These are phyloP conservation scores for Drosophila leontia DNA, from an alignment of 1,140 invertebrate species.

Conservation along the genomic window DNA sequence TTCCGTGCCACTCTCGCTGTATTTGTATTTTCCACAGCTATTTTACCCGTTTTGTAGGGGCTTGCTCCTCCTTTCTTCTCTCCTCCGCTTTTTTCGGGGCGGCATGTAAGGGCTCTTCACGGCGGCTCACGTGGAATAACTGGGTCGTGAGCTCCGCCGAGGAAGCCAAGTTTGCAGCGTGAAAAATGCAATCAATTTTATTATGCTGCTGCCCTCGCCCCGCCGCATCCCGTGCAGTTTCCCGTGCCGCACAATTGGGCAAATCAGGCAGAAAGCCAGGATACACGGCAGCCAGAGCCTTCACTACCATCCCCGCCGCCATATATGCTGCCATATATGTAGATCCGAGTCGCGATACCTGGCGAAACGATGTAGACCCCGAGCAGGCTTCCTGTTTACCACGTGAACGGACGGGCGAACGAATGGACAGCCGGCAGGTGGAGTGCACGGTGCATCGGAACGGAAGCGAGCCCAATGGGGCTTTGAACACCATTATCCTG, in stretches of 20 bases:
- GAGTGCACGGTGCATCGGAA: constrained; percentile 12
- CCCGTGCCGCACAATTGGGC: constrained; percentile 49
- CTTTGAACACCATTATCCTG: constrained; percentile 45
- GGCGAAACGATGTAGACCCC: constrained; percentile 30
- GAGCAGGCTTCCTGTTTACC: constrained; percentile 49
- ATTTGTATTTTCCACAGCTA: constrained; percentile 17
- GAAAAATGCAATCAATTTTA: constrained; percentile 66
- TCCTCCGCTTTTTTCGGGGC: constrained; percentile 11
- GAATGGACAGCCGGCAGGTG: not conserved
- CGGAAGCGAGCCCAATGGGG: constrained; percentile 15
- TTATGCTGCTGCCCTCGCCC: constrained; percentile 26
- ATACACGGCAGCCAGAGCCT: constrained; percentile 32
- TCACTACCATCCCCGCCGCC: not conserved
- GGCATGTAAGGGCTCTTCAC: constrained; percentile 23
- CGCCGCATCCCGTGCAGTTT: constrained; percentile 15
- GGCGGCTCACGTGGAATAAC: constrained; percentile 57
- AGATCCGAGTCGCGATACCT: constrained; percentile 33
- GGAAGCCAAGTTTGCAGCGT: constrained; percentile 49
- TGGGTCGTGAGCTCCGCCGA: constrained; percentile 47
- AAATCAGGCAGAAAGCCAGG: constrained; percentile 56
- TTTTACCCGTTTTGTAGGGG: constrained; percentile 18
- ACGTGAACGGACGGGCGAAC: constrained; percentile 25
- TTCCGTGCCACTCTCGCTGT: constrained; percentile 20
- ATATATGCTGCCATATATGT: constrained; percentile 21
- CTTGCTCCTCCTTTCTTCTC: not conserved